A percentile compares a stretch with the other conserved stretches of the same genome.
phyloP scores from a whole-genome alignment of 1,140 invertebrate genomes.

The Trypoxylus dichotomus region DNA sequence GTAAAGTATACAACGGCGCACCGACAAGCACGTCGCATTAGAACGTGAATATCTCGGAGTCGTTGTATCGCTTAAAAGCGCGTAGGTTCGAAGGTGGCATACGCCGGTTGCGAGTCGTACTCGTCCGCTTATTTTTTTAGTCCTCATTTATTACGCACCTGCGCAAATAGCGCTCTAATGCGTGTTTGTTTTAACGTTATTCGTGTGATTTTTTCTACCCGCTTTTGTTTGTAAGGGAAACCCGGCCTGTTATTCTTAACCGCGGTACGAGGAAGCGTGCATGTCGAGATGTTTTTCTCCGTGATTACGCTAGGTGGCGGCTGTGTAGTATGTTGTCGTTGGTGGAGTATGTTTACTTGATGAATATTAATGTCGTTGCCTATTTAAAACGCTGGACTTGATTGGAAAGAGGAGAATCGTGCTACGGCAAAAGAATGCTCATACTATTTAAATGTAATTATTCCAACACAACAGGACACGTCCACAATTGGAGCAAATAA shows the following conservation, averaged over 20 bases:
- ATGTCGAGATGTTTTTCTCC: neutral
- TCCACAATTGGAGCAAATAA: too few relatives aligned
- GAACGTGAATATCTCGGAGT: neutral
- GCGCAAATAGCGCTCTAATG: neutral
- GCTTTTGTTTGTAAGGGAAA: neutral
- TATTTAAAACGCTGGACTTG: too few relatives aligned
- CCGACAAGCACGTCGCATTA: neutral
- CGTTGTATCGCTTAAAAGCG: neutral
- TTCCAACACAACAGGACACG: too few relatives aligned
- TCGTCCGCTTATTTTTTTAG: neutral
- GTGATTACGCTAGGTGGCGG: neutral
- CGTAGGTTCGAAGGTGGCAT: neutral
- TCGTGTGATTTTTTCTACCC: neutral
- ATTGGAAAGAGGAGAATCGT: too few relatives aligned
- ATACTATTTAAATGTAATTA: too few relatives aligned
- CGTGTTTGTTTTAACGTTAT: neutral
- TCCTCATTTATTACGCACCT: constrained; percentile 6
- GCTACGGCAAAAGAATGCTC: too few relatives aligned
- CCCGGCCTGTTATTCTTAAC: neutral
- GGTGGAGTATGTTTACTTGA: neutral
- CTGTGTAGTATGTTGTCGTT: neutral
- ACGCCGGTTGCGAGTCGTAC: too few relatives aligned
- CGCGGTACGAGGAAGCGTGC: neutral
- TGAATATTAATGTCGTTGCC: neutral
- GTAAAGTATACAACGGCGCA: neutral